phyloP scores from a whole-genome alignment of 2,113 vertebrate species.

The Cepphus grylle region DNA sequence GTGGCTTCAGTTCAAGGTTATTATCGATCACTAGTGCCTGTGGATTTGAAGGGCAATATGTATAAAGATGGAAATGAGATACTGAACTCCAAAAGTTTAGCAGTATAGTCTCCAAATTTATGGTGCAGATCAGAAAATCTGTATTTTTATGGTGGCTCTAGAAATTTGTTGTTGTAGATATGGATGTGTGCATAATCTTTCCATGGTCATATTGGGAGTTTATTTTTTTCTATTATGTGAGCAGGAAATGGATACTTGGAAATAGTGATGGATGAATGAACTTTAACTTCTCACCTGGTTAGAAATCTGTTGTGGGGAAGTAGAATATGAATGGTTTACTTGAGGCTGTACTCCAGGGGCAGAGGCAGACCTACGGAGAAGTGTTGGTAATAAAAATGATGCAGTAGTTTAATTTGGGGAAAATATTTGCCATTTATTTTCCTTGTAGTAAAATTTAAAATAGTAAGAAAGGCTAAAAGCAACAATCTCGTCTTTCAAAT shows the following conservation, averaged over 20 bases:
- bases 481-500: background rate
- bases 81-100: background rate
- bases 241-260: background rate
- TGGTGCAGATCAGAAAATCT: background rate
- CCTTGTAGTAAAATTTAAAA: background rate
- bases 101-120: background rate
- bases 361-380: background rate
- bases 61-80: background rate
- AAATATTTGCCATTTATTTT: slow-evolving; percentile 13
- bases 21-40: fast-evolving
- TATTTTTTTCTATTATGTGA: background rate
- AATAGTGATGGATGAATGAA: background rate
- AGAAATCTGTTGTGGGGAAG: background rate
- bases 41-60: background rate
- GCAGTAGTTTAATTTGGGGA: background rate
- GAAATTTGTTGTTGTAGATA: background rate
- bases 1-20: background rate
- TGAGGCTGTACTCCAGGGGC: background rate
- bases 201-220: background rate
- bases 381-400: background rate
- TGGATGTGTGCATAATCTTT: background rate
- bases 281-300: background rate
- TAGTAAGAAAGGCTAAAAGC: background rate
- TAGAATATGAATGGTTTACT: background rate
- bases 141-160: background rate